A percentile compares a stretch with the other conserved stretches of the same genome.
These are phyloP conservation scores for Megalops cyprinoides DNA, from an alignment of 2,797 vertebrate species.

Conservation along the genomic window DNA sequence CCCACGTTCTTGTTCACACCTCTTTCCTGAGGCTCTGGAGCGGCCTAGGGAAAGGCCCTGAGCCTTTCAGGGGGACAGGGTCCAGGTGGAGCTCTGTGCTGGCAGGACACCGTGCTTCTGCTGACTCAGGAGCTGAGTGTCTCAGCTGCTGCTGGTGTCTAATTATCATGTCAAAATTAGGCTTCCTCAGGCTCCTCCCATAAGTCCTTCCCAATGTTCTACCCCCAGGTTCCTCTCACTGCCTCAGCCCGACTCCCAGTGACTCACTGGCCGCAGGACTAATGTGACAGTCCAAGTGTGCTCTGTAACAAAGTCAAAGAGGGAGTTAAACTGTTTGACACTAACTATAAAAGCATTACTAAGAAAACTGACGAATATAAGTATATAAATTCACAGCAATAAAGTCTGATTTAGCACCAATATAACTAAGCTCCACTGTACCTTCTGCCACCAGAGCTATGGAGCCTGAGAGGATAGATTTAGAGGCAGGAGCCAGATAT, in stretches of 20 bases:
- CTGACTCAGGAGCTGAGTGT: conserved; percentile 68
- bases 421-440: neutral
- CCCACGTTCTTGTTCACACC: too few species aligned
- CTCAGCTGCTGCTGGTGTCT: conserved; percentile 59
- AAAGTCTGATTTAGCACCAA: neutral
- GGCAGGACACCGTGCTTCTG: conserved; percentile 54
- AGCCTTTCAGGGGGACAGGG: conserved; percentile 61
- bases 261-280: too few species aligned
- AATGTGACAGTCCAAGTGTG: neutral
- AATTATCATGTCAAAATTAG: conserved; percentile 69
- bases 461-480: neutral
- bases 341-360: neutral
- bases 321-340: too few species aligned
- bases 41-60: conserved; percentile 66
- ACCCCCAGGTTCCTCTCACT: too few species aligned
- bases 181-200: too few species aligned
- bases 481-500: neutral
- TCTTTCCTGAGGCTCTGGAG: neutral
- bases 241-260: too few species aligned
- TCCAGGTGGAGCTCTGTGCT: conserved; percentile 56
- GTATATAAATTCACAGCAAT: neutral
- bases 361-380: neutral
- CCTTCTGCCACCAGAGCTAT: too few species aligned
- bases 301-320: neutral
- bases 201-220: too few species aligned